These are phyloP conservation scores for Peromyscus californicus DNA, from an alignment of 2,113 vertebrate species.

Conservation along the genomic window DNA sequence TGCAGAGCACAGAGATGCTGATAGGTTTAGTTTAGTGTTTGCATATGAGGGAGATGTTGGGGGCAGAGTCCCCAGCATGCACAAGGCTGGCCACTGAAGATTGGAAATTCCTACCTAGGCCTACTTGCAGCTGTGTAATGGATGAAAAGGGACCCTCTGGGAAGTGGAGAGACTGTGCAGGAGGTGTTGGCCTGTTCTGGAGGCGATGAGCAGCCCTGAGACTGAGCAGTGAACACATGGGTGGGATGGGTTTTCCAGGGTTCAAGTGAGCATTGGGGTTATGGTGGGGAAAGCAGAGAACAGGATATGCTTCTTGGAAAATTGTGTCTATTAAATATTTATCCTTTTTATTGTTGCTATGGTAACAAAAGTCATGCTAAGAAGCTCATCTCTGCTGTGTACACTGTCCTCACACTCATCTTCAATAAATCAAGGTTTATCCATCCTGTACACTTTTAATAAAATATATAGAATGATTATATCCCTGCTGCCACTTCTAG, in stretches of 20 bases:
- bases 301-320: not conserved
- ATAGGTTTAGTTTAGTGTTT: no score
- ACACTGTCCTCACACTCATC: constrained; percentile 33
- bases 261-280: not conserved
- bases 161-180: not conserved
- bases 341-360: not conserved
- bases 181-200: not conserved
- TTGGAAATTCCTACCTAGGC: not conserved
- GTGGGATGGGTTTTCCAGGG: not conserved
- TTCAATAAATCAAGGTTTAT: not conserved
- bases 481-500: not conserved
- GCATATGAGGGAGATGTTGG: not conserved
- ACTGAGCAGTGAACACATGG: not conserved
- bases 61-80: not conserved
- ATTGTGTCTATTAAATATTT: not conserved
- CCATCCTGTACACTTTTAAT: not conserved
- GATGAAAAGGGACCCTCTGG: no score
- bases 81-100: not conserved
- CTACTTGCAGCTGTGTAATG: not conserved
- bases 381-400: constrained; percentile 15
- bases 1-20: no score
- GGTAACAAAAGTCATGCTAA: not conserved
- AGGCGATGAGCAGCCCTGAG: not conserved
- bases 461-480: not conserved
- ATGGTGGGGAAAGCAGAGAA: not conserved